These are phyloP conservation scores for Hiodon tergisus DNA, from an alignment of 2,113 vertebrate genomes.

Conservation along the genomic window DNA sequence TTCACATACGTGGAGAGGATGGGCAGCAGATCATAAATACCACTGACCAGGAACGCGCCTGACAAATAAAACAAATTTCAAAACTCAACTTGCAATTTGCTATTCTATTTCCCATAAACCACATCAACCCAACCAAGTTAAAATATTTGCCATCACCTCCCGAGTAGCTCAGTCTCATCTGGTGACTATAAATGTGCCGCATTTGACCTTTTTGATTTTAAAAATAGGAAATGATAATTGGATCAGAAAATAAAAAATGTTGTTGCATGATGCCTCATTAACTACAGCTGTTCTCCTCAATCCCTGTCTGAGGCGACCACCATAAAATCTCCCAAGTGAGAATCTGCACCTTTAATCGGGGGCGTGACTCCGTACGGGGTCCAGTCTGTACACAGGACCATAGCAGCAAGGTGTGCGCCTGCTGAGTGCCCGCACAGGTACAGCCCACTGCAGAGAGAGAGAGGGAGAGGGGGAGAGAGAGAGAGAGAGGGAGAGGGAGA, in stretches of 20 bases:
- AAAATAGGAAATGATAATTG: no score
- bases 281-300: no score
- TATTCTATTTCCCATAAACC: no score
- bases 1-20: conserved; percentile 74
- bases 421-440: conserved; percentile 92
- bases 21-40: conserved; percentile 83
- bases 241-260: no score
- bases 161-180: no score
- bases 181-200: no score
- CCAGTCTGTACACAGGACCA: conserved; percentile 84
- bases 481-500: fast-evolving
- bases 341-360: conserved; percentile 75
- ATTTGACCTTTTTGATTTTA: no score
- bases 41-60: conserved; percentile 87
- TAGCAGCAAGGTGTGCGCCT: conserved; percentile 82
- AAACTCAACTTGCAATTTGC: no score
- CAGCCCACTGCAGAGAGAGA: conserved; percentile 63
- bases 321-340: background rate
- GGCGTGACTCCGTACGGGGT: conserved; percentile 59
- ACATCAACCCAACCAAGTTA: no score
- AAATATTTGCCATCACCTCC: no score
- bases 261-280: no score
- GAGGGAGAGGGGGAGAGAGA: fast-evolving
- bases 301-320: no score
- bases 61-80: background rate